These are phyloP conservation scores for Natrix natrix DNA, from an alignment of 2,797 vertebrate species.

Conservation along the genomic window DNA sequence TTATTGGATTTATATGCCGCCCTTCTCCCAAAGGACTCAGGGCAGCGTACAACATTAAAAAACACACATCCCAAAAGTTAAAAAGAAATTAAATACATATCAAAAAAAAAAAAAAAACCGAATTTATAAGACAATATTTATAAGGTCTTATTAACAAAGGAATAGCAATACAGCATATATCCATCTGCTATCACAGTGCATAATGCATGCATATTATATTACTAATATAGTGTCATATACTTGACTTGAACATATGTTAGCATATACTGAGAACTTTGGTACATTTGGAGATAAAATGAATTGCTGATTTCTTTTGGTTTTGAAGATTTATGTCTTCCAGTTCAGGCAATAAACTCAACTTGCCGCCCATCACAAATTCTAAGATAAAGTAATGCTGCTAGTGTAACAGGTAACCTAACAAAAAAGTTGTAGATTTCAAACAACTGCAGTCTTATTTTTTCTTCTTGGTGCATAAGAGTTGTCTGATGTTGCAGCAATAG, in stretches of 20 bases:
- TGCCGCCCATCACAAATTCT: background rate
- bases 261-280: background rate
- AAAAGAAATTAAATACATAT: no score
- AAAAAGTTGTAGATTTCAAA: background rate
- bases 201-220: background rate
- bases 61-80: no score
- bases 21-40: no score
- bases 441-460: background rate
- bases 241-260: background rate
- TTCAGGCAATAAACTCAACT: background rate
- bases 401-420: background rate
- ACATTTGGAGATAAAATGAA: background rate
- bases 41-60: no score
- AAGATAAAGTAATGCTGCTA: no score
- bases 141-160: background rate
- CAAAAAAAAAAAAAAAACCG: no score
- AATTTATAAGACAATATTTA: no score
- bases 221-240: background rate
- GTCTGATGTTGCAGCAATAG: slow-evolving; percentile 47
- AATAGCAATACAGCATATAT: background rate
- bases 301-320: background rate
- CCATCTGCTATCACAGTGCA: background rate
- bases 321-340: background rate
- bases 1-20: no score
- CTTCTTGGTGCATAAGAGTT: slow-evolving; percentile 9